Percentiles rank a stretch among this genome's conserved stretches.
These are phyloP conservation scores for Anguilla anguilla DNA, from an alignment of 2,797 vertebrate genomes.

Conservation along the genomic window DNA sequence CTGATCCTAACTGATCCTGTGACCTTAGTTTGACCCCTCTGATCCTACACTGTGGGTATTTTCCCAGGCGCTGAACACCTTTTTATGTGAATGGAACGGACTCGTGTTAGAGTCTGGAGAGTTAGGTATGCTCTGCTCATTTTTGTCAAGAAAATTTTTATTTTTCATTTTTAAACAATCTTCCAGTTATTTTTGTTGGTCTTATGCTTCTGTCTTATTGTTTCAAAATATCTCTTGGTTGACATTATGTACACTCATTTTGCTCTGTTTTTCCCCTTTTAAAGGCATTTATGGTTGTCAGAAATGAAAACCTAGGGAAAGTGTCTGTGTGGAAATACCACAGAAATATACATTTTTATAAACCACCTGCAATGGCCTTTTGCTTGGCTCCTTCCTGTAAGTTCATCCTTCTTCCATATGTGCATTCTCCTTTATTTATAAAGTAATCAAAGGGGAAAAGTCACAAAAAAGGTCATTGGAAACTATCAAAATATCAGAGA, in stretches of 20 bases:
- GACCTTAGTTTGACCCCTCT: background rate
- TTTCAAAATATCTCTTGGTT: background rate
- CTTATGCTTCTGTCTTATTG: background rate
- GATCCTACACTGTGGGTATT: background rate
- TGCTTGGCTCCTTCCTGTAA: background rate
- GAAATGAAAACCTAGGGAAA: background rate
- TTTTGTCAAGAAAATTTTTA: background rate
- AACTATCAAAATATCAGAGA: too few species aligned
- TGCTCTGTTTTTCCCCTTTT: background rate
- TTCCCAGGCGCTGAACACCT: background rate
- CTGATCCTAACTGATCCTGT: slow-evolving; percentile 33
- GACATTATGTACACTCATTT: background rate
- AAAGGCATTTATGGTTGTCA: background rate
- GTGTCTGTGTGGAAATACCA: background rate
- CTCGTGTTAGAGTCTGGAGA: background rate
- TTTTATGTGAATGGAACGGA: background rate
- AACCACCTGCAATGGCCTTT: background rate
- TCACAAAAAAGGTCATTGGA: too few species aligned
- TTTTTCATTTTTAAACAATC: background rate
- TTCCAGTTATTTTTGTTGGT: background rate
- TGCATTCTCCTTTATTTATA: background rate
- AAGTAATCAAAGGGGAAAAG: background rate
- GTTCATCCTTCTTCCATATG: background rate
- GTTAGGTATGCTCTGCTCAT: background rate
- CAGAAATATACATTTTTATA: background rate